Percentiles rank a stretch among this genome's conserved stretches.
Conservation (phyloP, 2,888 invertebrate genomes). For the Hecatera dysodea region DNA sequence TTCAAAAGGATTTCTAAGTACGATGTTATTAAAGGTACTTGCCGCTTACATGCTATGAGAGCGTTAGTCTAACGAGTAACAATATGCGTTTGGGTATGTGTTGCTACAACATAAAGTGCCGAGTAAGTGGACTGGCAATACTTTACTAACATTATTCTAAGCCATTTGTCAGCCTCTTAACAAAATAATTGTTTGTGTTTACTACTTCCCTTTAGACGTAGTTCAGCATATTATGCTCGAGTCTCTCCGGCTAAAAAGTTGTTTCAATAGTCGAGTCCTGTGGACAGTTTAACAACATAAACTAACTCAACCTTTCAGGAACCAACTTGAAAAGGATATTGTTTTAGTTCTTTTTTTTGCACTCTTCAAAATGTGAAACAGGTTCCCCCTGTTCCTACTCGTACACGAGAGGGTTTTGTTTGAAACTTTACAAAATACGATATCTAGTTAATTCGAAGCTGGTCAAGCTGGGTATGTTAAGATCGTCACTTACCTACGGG, state of each 20-base stretch:
- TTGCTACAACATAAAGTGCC: conserved; percentile 21
- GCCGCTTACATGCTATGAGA: not conserved
- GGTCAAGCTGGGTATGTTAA: no score
- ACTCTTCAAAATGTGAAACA: no score
- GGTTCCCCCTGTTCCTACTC: no score
- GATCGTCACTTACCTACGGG: no score
- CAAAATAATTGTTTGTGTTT: conserved; percentile 24
- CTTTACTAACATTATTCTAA: conserved; percentile 16
- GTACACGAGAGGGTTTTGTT: no score
- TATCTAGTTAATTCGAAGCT: no score
- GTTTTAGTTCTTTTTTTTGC: not conserved
- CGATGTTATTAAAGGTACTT: not conserved
- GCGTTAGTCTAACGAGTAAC: conserved; percentile 14
- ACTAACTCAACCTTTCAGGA: not conserved
- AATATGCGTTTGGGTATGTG: conserved; percentile 15
- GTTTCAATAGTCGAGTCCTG: not conserved
- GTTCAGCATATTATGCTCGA: not conserved
- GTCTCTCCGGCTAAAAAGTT: not conserved
- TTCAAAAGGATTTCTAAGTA: conserved; percentile 39
- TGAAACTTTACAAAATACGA: no score
- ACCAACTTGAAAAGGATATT: not conserved
- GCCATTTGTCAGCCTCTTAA: conserved; percentile 14
- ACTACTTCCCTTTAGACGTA: not conserved
- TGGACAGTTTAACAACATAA: not conserved
- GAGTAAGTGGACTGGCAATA: conserved; percentile 22